Conservation (phyloP, 2,888 invertebrate species). For the Cistogaster globosa region DNA sequence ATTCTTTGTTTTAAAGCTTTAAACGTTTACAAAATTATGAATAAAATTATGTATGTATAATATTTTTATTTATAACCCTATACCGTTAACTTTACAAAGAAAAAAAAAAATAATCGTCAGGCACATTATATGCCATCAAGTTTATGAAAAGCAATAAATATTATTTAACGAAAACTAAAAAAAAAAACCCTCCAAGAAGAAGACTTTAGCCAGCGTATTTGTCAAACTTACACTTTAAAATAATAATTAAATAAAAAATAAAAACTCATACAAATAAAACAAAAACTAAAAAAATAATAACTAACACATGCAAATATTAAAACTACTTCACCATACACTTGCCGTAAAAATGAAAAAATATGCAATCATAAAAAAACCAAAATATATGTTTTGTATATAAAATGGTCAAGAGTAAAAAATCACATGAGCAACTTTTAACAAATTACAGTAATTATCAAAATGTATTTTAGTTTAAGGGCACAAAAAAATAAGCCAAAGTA, state of each 20-base stretch:
- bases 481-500: slow-evolving; percentile 68
- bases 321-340: slow-evolving; percentile 33
- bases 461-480: slow-evolving; percentile 78
- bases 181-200: slow-evolving; percentile 43
- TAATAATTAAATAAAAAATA: slow-evolving; percentile 66
- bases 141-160: slow-evolving; percentile 70
- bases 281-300: neutral
- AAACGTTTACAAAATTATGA: neutral
- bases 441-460: slow-evolving; percentile 79
- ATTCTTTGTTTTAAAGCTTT: neutral
- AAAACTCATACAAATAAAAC: slow-evolving; percentile 22
- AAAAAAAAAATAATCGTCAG: slow-evolving; percentile 58
- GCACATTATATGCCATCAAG: slow-evolving; percentile 62
- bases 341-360: slow-evolving; percentile 19
- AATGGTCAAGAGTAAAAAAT: slow-evolving; percentile 55
- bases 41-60: slow-evolving; percentile 24
- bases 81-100: slow-evolving; percentile 45
- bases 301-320: neutral
- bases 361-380: neutral
- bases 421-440: slow-evolving; percentile 76
- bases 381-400: slow-evolving; percentile 35
- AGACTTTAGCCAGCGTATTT: slow-evolving; percentile 61
- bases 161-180: slow-evolving; percentile 37
- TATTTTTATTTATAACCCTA: slow-evolving; percentile 9
- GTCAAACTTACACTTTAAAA: slow-evolving; percentile 72